phyloP scores from a whole-genome alignment of 2,113 vertebrate genomes.

The Orcinus orca region DNA sequence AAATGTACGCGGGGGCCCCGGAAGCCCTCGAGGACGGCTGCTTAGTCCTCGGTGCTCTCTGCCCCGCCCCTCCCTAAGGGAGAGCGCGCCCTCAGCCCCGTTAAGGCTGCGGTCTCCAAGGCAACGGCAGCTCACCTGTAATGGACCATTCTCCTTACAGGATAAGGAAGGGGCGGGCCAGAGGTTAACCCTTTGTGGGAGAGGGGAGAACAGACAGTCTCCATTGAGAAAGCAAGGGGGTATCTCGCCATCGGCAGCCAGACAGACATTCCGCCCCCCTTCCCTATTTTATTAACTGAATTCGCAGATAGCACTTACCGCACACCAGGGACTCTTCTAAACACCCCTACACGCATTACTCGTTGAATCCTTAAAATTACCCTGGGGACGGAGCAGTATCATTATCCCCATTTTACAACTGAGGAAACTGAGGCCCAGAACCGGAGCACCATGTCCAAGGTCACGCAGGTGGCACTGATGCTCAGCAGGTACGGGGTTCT shows the following conservation, averaged over 20 bases:
- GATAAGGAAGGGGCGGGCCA: background rate
- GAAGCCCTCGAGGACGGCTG: background rate
- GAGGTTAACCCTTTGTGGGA: constrained; percentile 55
- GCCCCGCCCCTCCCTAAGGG: background rate
- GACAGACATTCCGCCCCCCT: background rate
- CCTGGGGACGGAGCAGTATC: background rate
- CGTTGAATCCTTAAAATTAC: background rate
- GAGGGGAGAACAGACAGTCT: background rate
- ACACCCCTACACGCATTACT: background rate
- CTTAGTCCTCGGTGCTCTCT: background rate
- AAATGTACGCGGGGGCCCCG: background rate
- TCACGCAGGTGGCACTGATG: background rate
- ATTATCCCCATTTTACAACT: background rate
- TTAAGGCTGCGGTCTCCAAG: constrained; percentile 53
- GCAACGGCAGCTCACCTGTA: constrained; percentile 65
- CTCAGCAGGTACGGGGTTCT: background rate
- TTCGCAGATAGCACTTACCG: too few relatives aligned
- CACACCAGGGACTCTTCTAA: background rate
- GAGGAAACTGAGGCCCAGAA: background rate
- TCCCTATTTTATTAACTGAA: background rate
- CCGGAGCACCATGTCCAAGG: background rate
- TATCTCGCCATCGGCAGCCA: background rate
- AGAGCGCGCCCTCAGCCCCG: background rate
- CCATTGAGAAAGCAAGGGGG: background rate
- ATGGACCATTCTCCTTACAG: constrained; percentile 50